Conservation (phyloP, 2,113 vertebrate species). For the Martes martes region DNA sequence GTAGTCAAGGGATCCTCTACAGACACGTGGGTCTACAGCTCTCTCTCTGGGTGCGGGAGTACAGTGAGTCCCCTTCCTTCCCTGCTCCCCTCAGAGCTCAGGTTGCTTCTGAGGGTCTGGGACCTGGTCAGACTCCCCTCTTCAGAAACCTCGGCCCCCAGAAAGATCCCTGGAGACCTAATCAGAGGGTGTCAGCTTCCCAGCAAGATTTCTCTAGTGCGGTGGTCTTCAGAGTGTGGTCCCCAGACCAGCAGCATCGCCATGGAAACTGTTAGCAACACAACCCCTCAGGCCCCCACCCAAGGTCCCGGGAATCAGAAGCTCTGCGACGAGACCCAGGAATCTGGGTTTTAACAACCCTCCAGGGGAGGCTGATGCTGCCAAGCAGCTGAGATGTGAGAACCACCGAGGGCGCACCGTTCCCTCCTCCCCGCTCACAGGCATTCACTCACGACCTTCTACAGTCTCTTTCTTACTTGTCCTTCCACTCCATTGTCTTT, state of each 20-base stretch:
- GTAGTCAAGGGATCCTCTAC: background rate
- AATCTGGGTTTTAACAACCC: background rate
- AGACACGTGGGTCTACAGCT: background rate
- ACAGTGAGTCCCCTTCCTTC: rapidly evolving
- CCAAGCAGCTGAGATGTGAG: rapidly evolving
- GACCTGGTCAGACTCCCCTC: background rate
- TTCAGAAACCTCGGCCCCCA: background rate
- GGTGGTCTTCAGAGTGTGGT: background rate
- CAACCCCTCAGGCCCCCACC: background rate
- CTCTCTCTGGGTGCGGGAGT: background rate
- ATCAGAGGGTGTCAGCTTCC: background rate
- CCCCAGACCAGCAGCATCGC: background rate
- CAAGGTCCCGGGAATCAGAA: background rate
- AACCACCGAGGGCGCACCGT: rapidly evolving
- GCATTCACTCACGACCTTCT: background rate
- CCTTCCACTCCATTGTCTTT: background rate
- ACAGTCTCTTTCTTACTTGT: background rate
- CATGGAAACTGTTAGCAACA: background rate
- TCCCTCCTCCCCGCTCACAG: background rate
- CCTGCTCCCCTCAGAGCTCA: rapidly evolving
- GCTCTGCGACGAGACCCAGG: background rate
- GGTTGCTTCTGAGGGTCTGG: background rate
- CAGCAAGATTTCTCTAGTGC: background rate
- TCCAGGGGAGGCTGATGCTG: background rate
- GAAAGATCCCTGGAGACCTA: background rate